Evolutionary conservation across 1,140 invertebrate genomes (phyloP), one percentile per base, ranked within the genome.

Genomic region (Dolichoris vasculosae): DNA sequence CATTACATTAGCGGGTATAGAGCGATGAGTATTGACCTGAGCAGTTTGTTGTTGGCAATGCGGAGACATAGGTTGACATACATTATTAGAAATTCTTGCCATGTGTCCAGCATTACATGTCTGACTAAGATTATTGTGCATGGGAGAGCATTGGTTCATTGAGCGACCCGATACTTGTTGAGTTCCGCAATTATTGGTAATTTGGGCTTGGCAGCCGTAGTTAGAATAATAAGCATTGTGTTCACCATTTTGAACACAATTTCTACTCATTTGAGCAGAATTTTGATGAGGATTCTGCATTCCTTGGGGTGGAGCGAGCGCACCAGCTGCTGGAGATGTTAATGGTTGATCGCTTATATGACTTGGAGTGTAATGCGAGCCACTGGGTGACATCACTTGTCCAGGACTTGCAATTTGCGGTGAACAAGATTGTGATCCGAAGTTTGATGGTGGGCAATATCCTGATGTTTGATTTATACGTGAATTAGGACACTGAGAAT

Each of bases 301-400:
- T 17, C 90, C 91, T 35, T 93, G 92, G 23, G 91, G 89, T 1
- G 95, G 94, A 0, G 95, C 94, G 11, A 95, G 89, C 0, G 95
- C 92, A 13, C 94, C 95, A 13, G 95, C 94, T 9, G 95, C 94
- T 11, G 95, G 95, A 9, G 94, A 95, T 0, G 94, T 93, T 87
- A 95, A 89, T 20, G 94, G 94, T 84, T 95, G 94, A 83, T 94
- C 93, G 80, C 89, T 93, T 2, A 90, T 83, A 43, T 93, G 90
- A 86, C 89, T 90, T 13, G 91, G 87, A 0, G 90, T 87, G 46
- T 92, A 93, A 46, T 93, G 91, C 8, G 80, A 76, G 7, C 91
- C 92, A 30, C 89, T 90, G 0, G 93, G 92, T 32, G 91, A 93
- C 91, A 92, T 91, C 0, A 91, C 91, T 75, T 92, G 91, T 11